Conservation (phyloP, 1,140 invertebrate genomes). For the Anagrus nilaparvatae region DNA sequence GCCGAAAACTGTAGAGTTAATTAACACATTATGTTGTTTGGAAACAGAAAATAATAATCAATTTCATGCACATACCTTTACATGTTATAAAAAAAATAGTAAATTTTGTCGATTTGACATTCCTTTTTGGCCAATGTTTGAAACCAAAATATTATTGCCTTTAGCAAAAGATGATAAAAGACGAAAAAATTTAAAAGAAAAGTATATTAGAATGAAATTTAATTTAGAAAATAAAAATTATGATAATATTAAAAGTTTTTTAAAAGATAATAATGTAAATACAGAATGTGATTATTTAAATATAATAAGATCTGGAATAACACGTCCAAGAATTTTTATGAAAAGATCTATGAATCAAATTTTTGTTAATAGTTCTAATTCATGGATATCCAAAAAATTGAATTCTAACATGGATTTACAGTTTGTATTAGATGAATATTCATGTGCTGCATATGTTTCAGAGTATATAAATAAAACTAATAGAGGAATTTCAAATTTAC, state of each 20-base stretch:
- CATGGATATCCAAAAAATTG: constrained; percentile 21
- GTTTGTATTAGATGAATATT: constrained; percentile 32
- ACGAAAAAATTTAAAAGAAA: constrained; percentile 13
- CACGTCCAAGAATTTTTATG: constrained; percentile 19
- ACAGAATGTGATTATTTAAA: constrained; percentile 22
- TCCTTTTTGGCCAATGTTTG: constrained; percentile 22
- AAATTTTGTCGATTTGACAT: constrained; percentile 26
- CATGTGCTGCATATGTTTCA: constrained; percentile 23
- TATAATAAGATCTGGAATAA: constrained; percentile 22
- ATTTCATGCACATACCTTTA: constrained; percentile 19
- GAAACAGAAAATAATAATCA: constrained; percentile 20
- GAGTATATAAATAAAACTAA: constrained; percentile 36
- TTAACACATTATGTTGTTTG: constrained; percentile 17
- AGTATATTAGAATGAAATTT: constrained; percentile 13
- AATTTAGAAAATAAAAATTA: constrained; percentile 21
- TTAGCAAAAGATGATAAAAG: constrained; percentile 15
- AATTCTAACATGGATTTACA: constrained; percentile 34
- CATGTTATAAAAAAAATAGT: constrained; percentile 20
- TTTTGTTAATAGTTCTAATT: constrained; percentile 28
- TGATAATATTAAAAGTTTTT: constrained; percentile 15
- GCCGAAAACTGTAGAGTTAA: too few species aligned
- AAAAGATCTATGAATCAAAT: constrained; percentile 22
- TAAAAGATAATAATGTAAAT: constrained; percentile 16
- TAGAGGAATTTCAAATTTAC: constrained; percentile 31
- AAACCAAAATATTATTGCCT: constrained; percentile 19